Evolutionary conservation across 2,113 vertebrate species (phyloP).

Genomic region (Haliaeetus leucogaster): DNA sequence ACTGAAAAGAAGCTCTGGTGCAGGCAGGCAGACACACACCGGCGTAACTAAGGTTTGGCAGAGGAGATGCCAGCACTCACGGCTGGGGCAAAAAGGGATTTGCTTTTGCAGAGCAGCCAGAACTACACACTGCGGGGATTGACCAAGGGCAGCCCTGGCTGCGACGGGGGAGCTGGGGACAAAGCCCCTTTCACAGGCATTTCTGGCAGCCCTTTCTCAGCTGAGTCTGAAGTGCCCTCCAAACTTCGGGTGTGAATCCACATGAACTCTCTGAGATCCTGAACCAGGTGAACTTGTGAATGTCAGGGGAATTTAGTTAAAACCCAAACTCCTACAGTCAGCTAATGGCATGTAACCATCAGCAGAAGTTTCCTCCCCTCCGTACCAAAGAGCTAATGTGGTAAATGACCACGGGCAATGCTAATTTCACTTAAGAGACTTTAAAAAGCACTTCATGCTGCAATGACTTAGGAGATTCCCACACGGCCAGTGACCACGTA

Average conservation of each 20-base stretch:
- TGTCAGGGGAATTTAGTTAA: not conserved
- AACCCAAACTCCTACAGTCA: not conserved
- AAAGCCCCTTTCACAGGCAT: not conserved
- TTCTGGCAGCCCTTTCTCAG: not conserved
- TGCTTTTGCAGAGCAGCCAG: not conserved
- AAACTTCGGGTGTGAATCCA: not conserved
- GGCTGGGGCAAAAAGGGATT: not conserved
- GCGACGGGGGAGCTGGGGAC: not conserved
- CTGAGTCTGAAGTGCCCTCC: not conserved
- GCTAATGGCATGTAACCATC: fast-evolving
- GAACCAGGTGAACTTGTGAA: fast-evolving
- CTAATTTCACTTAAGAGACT: not conserved
- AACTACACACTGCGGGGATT: fast-evolving
- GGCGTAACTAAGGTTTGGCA: not conserved
- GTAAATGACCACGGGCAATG: not conserved
- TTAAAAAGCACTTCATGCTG: not conserved
- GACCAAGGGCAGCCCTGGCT: not conserved
- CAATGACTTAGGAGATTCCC: not conserved
- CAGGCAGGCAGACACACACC: fast-evolving
- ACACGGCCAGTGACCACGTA: fast-evolving
- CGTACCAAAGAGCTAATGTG: fast-evolving
- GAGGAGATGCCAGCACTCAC: not conserved
- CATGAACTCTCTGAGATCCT: not conserved
- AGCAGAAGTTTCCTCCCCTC: not conserved
- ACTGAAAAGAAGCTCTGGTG: not conserved